Conservation (phyloP, 2,888 invertebrate species). For the Drosophila robusta region DNA sequence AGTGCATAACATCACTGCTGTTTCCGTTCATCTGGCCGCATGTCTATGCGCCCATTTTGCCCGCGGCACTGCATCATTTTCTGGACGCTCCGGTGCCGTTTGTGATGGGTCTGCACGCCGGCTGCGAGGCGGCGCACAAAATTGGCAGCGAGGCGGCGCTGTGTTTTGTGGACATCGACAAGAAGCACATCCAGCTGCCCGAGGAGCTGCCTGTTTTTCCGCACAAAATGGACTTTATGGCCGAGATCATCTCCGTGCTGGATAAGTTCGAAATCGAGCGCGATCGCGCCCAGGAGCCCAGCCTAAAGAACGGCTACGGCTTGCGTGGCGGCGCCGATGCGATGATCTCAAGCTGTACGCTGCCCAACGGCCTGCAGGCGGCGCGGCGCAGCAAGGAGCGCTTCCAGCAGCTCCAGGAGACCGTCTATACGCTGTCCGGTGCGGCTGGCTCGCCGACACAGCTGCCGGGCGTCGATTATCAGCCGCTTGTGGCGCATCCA, state of each 20-base stretch:
- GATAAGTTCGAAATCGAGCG: constrained; percentile 89
- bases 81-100: constrained; percentile 99
- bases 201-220: constrained; percentile 98
- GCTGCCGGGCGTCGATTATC: constrained; percentile 81
- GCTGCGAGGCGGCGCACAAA: constrained; percentile 87
- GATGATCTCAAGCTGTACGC: constrained; percentile 92
- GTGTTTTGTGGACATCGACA: constrained; percentile 98
- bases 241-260: constrained; percentile 91
- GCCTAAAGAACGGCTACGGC: constrained; percentile 79
- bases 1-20: constrained; percentile 94
- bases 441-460: constrained; percentile 43
- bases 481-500: constrained; percentile 84
- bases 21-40: constrained; percentile 99
- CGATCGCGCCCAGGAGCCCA: constrained; percentile 82
- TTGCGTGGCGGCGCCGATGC: constrained; percentile 86
- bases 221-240: constrained; percentile 93
- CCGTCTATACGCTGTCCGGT: constrained; percentile 88
- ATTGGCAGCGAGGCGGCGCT: constrained; percentile 93
- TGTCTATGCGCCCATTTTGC: constrained; percentile 99
- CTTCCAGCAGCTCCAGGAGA: constrained; percentile 89
- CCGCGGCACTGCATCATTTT: constrained; percentile 97
- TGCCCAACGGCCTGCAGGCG: constrained; percentile 87
- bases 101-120: constrained; percentile 95
- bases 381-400: constrained; percentile 86
- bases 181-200: constrained; percentile 95